Evolutionary conservation across 1,140 invertebrate species (phyloP), one percentile per base, ranked within the genome.

Genomic region (Lucilia cuprina): DNA sequence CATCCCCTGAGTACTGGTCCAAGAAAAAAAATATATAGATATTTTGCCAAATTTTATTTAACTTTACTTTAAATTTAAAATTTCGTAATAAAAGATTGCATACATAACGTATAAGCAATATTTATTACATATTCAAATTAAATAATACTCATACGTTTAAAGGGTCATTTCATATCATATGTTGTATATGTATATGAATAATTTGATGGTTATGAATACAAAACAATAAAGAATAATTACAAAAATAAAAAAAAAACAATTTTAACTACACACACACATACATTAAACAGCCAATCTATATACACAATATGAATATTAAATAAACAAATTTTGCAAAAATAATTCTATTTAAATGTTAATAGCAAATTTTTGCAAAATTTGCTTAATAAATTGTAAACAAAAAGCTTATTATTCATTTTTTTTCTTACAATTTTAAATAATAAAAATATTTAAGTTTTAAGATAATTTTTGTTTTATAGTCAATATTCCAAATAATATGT

Each of bases 271-370:
- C 25, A 30, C 25, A 30, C 25, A 30, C 25, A n/a, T n/a, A 30
- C 65, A 70, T 70, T 25, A 25, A 70, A 70, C 65, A 21, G 19
- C 17, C 65, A 70, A 70, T 70, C n/a, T 70, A 70, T 10, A 10
- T 70, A 70, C 19, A 70, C 65, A 70, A 70, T 70, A 70, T 70
- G 19, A 21, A 34, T 82, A 60, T 84, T 83, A 84, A 85, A 87
- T 82, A 80, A 21, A 12, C 50, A 55, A 41, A 41, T 41, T 41
- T 41, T 41, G 41, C 41, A 7, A 41, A 41, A 41, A 41, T 8
- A 41, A 41, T 3, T 8, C 41, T 8, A 2, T 41, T 41, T 3
- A 41, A 30, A 30, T 41, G 10, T 10, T 41, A 8, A 41, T 41
- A 41, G 7, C 10, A 41, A 41, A 8, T 41, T 41, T 41, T 41